Evolutionary conservation across 2,113 vertebrate genomes (phyloP), one percentile per base, ranked within the genome.

Genomic region (Rhizomys pruinosus): DNA sequence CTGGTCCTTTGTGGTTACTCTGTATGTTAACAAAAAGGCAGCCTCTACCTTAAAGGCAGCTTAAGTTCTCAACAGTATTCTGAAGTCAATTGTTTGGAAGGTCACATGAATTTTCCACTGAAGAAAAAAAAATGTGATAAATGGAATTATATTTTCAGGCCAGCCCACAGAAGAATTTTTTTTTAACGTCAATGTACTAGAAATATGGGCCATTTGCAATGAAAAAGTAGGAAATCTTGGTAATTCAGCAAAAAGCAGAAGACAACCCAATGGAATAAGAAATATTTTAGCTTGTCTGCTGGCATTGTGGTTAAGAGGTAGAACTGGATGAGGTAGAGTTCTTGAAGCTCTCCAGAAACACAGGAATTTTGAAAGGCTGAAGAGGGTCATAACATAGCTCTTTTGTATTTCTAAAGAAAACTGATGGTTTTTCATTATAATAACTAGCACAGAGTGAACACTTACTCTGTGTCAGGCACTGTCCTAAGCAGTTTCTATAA

Each of bases 21-120:
- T 82, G 42, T 42, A 78, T 90, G 37, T 87, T 92, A 85, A 89
- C 72, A 84, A 47, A 63, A 15, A 92, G 42, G 69, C 34, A 90
- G 79, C 55, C 80, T 95, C 72, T n/a, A 89, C 69, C 55, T 89
- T 76, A 42, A 39, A 92, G 52, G 69, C 64, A 69, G 66, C 16
- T 37, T 92, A 68, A 92, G 25, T 94, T 96, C 84, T 97, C 84
- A 79, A 95, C n/a, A 93, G 94, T 97, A 95, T 91, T 91, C 61
- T 78, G 44, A 89, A 95, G 93, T 93, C 89, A 92, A 0, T 76
- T 91, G 55, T 95, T 96, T 96, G 90, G 94, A 96, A 95, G 81
- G 73, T 81, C 29, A 64, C 39, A 80, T 84, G 72, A 59, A 92
- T 87, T 97, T 97, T 89, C 89, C 76, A 89, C 59, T 91, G 76